Evolutionary conservation across 1,140 invertebrate species (phyloP).

Genomic region (Streblospio benedicti): DNA sequence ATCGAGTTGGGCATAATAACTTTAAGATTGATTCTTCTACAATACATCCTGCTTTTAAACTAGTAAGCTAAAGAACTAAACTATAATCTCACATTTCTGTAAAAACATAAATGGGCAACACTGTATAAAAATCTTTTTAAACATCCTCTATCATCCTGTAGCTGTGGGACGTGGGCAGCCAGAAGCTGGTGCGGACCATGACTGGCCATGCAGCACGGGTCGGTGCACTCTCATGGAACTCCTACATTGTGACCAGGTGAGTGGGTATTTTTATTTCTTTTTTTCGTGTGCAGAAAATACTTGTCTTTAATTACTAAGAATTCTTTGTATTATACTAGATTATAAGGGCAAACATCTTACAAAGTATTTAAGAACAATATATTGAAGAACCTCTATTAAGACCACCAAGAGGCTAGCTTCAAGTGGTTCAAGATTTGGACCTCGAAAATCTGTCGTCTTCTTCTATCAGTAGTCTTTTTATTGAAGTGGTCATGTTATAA

Average conservation of each 20-base stretch:
- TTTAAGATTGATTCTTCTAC: too few species aligned
- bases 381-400: too few species aligned
- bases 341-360: too few species aligned
- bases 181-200: conserved; percentile 50
- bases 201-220: conserved; percentile 66
- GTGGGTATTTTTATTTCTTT: not conserved
- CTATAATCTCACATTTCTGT: not conserved
- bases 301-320: too few species aligned
- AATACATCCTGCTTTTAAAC: conserved; percentile 19
- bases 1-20: too few species aligned
- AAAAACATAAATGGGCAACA: too few species aligned
- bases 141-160: too few species aligned
- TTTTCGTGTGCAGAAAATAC: not conserved
- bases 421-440: too few species aligned
- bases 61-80: not conserved
- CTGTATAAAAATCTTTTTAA: too few species aligned
- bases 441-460: not conserved
- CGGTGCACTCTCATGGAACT: conserved; percentile 79
- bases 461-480: not conserved
- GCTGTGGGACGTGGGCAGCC: conserved; percentile 51
- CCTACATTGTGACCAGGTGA: conserved; percentile 60
- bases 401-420: too few species aligned
- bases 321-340: too few species aligned
- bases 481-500: not conserved
- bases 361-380: too few species aligned